Percentiles rank a stretch among this genome's conserved stretches.
phyloP scores from a whole-genome alignment of 2,797 vertebrate genomes.

The Ispidina lecontei region DNA sequence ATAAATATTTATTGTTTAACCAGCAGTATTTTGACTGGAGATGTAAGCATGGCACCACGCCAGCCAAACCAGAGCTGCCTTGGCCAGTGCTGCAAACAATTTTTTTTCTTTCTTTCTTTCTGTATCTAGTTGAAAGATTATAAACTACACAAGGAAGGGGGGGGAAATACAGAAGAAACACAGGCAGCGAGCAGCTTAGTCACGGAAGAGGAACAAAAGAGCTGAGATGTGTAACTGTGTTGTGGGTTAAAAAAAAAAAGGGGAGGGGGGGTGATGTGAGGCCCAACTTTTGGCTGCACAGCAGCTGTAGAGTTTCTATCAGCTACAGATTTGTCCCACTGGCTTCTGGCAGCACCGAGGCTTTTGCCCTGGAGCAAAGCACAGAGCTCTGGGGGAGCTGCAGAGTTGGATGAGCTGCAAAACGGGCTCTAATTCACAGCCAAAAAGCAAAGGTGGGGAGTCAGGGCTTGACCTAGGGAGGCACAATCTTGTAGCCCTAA shows the following conservation, averaged over 20 bases:
- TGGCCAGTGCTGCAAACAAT: slow-evolving; percentile 38
- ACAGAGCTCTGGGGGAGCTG: not conserved
- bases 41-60: slow-evolving; percentile 70
- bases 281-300: not conserved
- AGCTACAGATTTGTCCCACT: not conserved
- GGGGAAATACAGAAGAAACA: not conserved
- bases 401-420: not conserved
- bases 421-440: accelerated
- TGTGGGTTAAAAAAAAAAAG: not conserved
- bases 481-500: not conserved
- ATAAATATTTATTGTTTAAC: slow-evolving; percentile 78
- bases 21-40: slow-evolving; percentile 69
- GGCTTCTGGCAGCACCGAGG: not conserved
- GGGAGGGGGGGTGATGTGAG: not conserved
- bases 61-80: slow-evolving; percentile 55
- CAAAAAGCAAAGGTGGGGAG: not conserved
- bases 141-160: slow-evolving; percentile 25
- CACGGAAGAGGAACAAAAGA: slow-evolving; percentile 55
- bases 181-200: slow-evolving; percentile 34
- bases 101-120: not conserved
- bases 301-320: not conserved
- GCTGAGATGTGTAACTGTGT: slow-evolving; percentile 28
- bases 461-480: not conserved
- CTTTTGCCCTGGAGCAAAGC: not conserved
- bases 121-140: slow-evolving; percentile 56